phyloP scores from a whole-genome alignment of 2,888 invertebrate species.

The Nematopogon swammerdamellus region DNA sequence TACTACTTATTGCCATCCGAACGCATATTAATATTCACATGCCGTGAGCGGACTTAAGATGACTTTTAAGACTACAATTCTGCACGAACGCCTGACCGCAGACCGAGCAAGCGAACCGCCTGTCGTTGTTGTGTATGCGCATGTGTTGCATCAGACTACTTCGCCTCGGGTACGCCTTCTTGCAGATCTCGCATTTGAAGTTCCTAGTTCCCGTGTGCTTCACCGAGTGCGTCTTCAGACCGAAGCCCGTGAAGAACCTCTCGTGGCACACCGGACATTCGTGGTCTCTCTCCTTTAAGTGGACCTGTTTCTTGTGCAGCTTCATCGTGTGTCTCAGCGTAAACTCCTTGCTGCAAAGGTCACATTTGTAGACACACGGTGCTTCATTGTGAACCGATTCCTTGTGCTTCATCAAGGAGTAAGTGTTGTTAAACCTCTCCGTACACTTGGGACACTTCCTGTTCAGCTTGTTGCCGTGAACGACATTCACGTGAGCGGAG shows the following conservation, averaged over 20 bases:
- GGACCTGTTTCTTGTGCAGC: slow-evolving; percentile 25
- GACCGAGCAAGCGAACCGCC: slow-evolving; percentile 33
- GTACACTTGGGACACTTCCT: slow-evolving; percentile 35
- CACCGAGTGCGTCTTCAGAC: slow-evolving; percentile 28
- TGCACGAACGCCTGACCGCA: slow-evolving; percentile 29
- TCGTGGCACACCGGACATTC: slow-evolving; percentile 23
- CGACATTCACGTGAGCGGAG: slow-evolving; percentile 26
- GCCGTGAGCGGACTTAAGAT: slow-evolving; percentile 29
- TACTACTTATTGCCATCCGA: no score
- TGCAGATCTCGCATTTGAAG: slow-evolving; percentile 35
- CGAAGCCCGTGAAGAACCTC: slow-evolving; percentile 22
- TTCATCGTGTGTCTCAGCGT: slow-evolving; percentile 22
- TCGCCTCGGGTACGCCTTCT: slow-evolving; percentile 44
- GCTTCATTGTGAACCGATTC: background rate
- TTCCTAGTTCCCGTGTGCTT: slow-evolving; percentile 42
- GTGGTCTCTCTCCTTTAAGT: slow-evolving; percentile 25
- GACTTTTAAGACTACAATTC: slow-evolving; percentile 29
- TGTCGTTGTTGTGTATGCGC: slow-evolving; percentile 31
- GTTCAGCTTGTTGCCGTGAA: slow-evolving; percentile 28
- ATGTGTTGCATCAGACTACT: slow-evolving; percentile 41
- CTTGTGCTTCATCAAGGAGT: background rate
- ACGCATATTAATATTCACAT: no score
- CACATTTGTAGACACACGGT: slow-evolving; percentile 28
- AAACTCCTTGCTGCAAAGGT: slow-evolving; percentile 34
- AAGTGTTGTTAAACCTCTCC: slow-evolving; percentile 12